Conservation (phyloP, 2,797 vertebrate genomes). For the Amniataba percoides region DNA sequence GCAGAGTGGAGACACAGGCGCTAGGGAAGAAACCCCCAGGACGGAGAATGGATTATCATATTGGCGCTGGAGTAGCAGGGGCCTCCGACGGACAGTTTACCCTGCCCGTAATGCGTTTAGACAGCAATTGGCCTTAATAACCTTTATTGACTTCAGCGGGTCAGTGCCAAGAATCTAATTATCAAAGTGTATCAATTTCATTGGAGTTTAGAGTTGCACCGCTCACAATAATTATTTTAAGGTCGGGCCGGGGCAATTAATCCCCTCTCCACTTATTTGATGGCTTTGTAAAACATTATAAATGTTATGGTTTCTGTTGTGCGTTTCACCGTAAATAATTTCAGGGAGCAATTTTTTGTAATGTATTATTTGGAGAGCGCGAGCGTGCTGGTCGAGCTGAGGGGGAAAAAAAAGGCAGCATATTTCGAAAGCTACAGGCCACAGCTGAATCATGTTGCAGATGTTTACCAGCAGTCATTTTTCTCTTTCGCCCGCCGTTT, state of each 20-base stretch:
- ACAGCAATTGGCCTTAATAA: constrained; percentile 94
- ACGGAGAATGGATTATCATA: constrained; percentile 90
- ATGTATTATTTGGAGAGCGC: constrained; percentile 58
- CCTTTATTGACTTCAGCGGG: constrained; percentile 93
- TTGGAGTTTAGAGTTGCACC: constrained; percentile 90
- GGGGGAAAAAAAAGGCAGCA: constrained; percentile 39
- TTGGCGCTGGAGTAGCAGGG: constrained; percentile 88
- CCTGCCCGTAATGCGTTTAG: constrained; percentile 87
- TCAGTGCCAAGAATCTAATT: constrained; percentile 93
- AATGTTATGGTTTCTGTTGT: constrained; percentile 85
- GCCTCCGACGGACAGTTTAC: constrained; percentile 88
- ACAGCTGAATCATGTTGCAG: constrained; percentile 59
- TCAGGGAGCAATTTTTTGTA: constrained; percentile 63
- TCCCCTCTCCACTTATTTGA: constrained; percentile 90
- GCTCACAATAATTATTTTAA: constrained; percentile 92
- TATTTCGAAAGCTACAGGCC: constrained; percentile 55
- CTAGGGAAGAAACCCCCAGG: constrained; percentile 84
- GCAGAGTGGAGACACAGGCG: constrained; percentile 88
- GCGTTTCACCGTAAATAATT: constrained; percentile 80
- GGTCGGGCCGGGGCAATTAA: constrained; percentile 90
- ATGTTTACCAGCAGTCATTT: constrained; percentile 75
- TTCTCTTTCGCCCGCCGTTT: constrained; percentile 53
- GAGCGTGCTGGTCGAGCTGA: constrained; percentile 34
- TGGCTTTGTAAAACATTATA: constrained; percentile 90
- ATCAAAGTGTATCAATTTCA: constrained; percentile 96